A percentile compares a stretch with the other conserved stretches of the same genome.
These are phyloP conservation scores for Hydrolagus colliei DNA, from an alignment of 2,797 vertebrate species.

Conservation along the genomic window DNA sequence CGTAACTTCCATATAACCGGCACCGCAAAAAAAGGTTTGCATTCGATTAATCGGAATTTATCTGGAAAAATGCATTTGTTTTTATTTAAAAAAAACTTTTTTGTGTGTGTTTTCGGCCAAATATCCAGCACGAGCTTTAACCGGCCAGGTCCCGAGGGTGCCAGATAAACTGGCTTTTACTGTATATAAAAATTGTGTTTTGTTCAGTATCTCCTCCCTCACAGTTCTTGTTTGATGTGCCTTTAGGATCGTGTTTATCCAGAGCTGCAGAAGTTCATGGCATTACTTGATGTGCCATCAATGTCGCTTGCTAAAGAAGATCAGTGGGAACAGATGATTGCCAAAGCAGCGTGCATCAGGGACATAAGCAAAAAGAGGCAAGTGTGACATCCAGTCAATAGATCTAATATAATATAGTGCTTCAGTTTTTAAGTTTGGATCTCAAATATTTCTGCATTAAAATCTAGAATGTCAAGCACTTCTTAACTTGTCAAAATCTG, in stretches of 20 bases:
- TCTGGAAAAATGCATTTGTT: too few species aligned
- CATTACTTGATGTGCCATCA: constrained; percentile 54
- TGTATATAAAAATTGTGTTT: neutral
- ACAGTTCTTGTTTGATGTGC: constrained; percentile 28
- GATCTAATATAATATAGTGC: neutral
- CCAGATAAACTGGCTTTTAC: neutral
- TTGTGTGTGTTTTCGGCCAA: too few species aligned
- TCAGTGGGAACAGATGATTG: constrained; percentile 83
- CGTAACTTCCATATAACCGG: too few species aligned
- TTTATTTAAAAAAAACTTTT: too few species aligned
- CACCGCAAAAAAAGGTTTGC: too few species aligned
- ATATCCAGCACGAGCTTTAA: too few species aligned
- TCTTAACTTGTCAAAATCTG: too few species aligned
- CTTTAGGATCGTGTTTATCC: constrained; percentile 86
- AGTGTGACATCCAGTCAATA: constrained; percentile 23
- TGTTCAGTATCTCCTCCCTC: neutral
- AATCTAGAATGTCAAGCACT: neutral
- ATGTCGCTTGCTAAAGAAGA: constrained; percentile 63
- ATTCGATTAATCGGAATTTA: too few species aligned
- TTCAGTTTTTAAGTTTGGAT: neutral
- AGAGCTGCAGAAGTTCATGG: constrained; percentile 78
- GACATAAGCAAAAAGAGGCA: constrained; percentile 87
- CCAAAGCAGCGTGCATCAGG: constrained; percentile 77
- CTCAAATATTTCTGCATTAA: neutral
- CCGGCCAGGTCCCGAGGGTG: too few species aligned